Evolutionary conservation across 2,888 invertebrate species (phyloP), one percentile per base, ranked within the genome.

Genomic region (Drosophila conformis): DNA sequence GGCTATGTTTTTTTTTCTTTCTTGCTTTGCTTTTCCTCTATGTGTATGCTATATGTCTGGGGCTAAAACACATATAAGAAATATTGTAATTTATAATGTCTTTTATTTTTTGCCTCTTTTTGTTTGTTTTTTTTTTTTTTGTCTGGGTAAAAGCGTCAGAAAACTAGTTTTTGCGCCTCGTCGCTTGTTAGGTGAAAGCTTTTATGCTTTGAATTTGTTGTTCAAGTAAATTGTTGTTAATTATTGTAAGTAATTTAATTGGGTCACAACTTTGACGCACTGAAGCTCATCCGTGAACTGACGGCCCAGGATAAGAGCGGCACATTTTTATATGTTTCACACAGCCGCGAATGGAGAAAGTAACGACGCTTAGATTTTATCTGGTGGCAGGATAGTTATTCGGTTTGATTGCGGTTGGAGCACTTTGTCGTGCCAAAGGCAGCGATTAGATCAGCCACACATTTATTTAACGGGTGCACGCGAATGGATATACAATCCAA

Each of bases 21-120:
- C 61, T 62, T 69, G 33, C 58, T 77, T 56, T 61, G 46, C 40
- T 49, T 73, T 67, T 42, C 21, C 42, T 68, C 40, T 54, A 11
- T 60, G 15, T 68, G 25, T 53, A 18, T 51, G 56, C 42, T 36
- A 49, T 49, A 18, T 65, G 40, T 42, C 15, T 35, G 40, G 51
- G 48, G 25, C 25, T 64, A 57, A 36, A 42, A 29, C 8, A 56
- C 13, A 56, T 65, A 79, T 68, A 61, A 65, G 48, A 69, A 70
- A 80, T 79, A 80, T 74, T 69, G 74, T 80, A 74, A 78, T 85
- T 79, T 87, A 82, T 86, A 86, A 85, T 86, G 82, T 82, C 82
- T 77, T 79, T 83, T 81, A 61, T 73, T 80, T 83, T 73, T 67
- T 66, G 64, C 51, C 62, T 74, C 69, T 76, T 60, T 46, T 46